Evolutionary conservation across 2,888 invertebrate genomes (phyloP).

Genomic region (Lochmaea crataegi): DNA sequence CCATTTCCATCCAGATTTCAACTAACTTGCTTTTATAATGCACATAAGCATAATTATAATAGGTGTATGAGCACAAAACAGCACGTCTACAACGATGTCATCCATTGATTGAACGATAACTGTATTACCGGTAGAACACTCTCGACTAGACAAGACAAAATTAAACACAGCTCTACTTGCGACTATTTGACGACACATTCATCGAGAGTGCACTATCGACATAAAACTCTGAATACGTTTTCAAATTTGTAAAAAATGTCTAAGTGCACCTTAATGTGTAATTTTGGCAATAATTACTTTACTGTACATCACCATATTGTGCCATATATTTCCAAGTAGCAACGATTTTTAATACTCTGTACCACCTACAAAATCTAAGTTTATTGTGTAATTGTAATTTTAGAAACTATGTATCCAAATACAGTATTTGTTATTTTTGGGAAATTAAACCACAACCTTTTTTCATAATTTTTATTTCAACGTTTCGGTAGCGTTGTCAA

Average conservation of each 20-base stretch:
- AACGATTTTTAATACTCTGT: neutral
- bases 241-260: neutral
- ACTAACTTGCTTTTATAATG: neutral
- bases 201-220: neutral
- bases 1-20: too few relatives aligned
- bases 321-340: neutral
- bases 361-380: neutral
- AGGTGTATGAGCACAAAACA: neutral
- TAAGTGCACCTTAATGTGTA: conserved; percentile 1
- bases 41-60: neutral
- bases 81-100: neutral
- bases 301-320: conserved; percentile 3
- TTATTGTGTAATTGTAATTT: neutral
- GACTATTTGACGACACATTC: neutral
- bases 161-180: neutral
- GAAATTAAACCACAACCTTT: too few relatives aligned
- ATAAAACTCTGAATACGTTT: neutral
- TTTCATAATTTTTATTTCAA: too few relatives aligned
- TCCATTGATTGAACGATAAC: neutral
- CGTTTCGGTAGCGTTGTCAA: too few relatives aligned
- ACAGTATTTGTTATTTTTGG: too few relatives aligned
- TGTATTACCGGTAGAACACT: neutral
- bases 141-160: neutral
- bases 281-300: conserved; percentile 3
- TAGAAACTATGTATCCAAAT: too few relatives aligned